These are phyloP conservation scores for Propithecus coquereli DNA, from an alignment of 2,113 vertebrate genomes.

Conservation along the genomic window DNA sequence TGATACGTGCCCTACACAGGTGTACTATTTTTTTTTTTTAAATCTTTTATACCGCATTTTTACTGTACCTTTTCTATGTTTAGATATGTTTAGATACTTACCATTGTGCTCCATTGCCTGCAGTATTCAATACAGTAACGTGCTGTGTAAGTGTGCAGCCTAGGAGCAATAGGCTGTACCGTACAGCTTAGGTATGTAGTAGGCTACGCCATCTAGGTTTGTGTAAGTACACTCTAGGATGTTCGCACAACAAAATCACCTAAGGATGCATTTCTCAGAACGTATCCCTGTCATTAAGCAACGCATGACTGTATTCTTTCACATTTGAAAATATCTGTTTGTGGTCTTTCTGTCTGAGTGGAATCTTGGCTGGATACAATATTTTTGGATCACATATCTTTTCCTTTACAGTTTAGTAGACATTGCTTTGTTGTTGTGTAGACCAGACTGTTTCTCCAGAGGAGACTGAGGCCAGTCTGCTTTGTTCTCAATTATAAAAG, in stretches of 20 bases:
- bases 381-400: conserved; percentile 1
- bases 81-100: no score
- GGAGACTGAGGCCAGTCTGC: background rate
- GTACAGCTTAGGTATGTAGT: no score
- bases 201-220: background rate
- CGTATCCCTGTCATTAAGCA: no score
- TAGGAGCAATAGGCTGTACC: background rate
- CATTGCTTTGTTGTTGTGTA: background rate
- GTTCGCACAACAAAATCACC: background rate
- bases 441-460: background rate
- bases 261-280: background rate
- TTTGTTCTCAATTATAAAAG: background rate
- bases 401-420: background rate
- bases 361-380: background rate
- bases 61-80: background rate
- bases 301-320: background rate
- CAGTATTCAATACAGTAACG: background rate
- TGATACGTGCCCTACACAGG: background rate
- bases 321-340: background rate
- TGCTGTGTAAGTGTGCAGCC: background rate
- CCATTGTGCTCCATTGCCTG: background rate
- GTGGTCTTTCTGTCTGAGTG: background rate
- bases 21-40: background rate
- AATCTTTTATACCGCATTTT: background rate
- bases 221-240: background rate